Conservation (phyloP, 2,797 vertebrate species). For the Taenioides sp. region DNA sequence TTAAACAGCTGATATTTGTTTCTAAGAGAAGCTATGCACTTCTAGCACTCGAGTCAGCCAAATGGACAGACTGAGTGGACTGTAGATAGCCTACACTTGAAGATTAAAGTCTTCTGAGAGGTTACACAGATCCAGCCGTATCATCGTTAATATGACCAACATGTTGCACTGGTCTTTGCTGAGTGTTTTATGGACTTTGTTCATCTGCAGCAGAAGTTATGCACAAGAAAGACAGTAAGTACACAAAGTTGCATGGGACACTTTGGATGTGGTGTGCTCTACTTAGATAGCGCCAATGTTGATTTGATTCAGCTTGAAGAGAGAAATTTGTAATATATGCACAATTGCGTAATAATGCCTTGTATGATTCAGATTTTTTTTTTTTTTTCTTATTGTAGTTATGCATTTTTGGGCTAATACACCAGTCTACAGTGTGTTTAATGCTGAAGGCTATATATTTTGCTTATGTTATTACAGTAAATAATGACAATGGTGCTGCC, state of each 20-base stretch:
- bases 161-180: conserved; percentile 61
- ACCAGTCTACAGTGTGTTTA: too few species aligned
- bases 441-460: neutral
- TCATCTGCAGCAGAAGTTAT: conserved; percentile 63
- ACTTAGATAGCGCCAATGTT: neutral
- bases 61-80: conserved; percentile 55
- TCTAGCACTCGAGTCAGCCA: conserved; percentile 29
- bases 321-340: neutral
- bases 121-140: conserved; percentile 25
- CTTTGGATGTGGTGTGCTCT: conserved; percentile 12
- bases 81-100: conserved; percentile 31
- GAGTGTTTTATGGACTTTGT: conserved; percentile 71
- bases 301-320: neutral
- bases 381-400: neutral
- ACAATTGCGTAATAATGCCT: neutral
- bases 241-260: conserved; percentile 35
- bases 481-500: neutral
- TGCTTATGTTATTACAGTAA: neutral
- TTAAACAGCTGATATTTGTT: conserved; percentile 60
- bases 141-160: conserved; percentile 47
- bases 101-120: conserved; percentile 22
- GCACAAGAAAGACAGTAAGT: conserved; percentile 80
- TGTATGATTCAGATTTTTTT: neutral
- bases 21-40: conserved; percentile 51
- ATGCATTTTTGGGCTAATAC: too few species aligned